These are phyloP conservation scores for Maconellicoccus hirsutus DNA, from an alignment of 1,140 invertebrate genomes.

Conservation along the genomic window DNA sequence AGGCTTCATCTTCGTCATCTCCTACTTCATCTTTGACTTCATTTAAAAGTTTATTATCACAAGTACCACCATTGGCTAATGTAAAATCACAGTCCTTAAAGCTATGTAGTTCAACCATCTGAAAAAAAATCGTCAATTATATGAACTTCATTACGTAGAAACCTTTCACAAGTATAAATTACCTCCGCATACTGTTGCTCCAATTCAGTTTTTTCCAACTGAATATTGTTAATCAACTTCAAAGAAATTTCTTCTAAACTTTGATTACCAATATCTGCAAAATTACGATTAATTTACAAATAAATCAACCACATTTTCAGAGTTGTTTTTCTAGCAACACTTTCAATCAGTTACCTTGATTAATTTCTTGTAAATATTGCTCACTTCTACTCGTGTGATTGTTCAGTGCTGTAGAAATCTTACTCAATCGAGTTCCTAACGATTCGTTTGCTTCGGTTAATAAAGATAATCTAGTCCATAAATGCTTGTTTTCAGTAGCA, in stretches of 20 bases:
- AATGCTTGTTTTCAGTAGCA: slow-evolving; percentile 59
- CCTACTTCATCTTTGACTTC: not conserved
- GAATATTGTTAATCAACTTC: slow-evolving; percentile 52
- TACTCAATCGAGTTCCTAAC: slow-evolving; percentile 26
- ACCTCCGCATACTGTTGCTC: slow-evolving; percentile 49
- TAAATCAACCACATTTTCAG: too few species aligned
- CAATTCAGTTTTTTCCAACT: slow-evolving; percentile 50
- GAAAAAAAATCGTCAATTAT: not conserved
- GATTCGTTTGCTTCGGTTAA: slow-evolving; percentile 45
- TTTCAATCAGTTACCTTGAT: not conserved
- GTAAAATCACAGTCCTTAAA: slow-evolving; percentile 16
- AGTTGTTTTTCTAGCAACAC: too few species aligned
- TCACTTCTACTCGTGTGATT: slow-evolving; percentile 26
- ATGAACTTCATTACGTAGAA: not conserved
- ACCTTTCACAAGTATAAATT: slow-evolving; percentile 9
- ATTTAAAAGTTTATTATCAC: not conserved
- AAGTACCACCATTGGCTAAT: not conserved
- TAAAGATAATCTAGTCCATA: slow-evolving; percentile 58
- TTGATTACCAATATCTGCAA: slow-evolving; percentile 38
- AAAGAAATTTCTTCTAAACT: slow-evolving; percentile 67
- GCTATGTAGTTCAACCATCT: slow-evolving; percentile 17
- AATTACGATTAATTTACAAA: slow-evolving; percentile 24
- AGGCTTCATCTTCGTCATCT: not conserved
- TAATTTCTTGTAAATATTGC: not conserved
- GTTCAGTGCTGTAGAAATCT: slow-evolving; percentile 28